A percentile compares a stretch with the other conserved stretches of the same genome.
Evolutionary conservation across 2,113 vertebrate species (phyloP).

Genomic region (Bucco capensis): DNA sequence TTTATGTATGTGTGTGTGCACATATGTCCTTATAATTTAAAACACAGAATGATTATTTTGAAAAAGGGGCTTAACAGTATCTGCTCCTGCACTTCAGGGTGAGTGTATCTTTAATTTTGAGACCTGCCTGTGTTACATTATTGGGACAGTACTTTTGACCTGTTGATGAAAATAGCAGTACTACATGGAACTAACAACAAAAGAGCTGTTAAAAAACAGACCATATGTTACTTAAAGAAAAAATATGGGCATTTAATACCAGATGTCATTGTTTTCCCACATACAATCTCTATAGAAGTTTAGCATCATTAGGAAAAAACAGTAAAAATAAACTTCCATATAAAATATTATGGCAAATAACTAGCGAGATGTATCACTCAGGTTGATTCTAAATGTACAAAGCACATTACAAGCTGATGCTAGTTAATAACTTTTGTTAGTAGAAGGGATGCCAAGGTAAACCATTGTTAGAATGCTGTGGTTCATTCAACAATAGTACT

Average conservation of each 20-base stretch:
- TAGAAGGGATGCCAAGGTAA: not conserved
- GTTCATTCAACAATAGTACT: not conserved
- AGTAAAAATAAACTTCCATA: not conserved
- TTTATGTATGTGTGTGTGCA: not conserved
- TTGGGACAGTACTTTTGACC: not conserved
- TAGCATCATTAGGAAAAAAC: not conserved
- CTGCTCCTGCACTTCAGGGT: not conserved
- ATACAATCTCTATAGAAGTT: not conserved
- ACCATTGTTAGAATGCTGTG: not conserved
- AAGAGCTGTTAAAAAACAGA: not conserved
- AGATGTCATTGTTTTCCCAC: not conserved
- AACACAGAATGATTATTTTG: not conserved
- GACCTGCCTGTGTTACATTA: fast-evolving
- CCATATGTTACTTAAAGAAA: not conserved
- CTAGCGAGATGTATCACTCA: not conserved
- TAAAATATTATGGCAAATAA: not conserved
- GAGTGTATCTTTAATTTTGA: not conserved
- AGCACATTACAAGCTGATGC: not conserved
- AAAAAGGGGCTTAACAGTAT: not conserved
- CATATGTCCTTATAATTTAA: not conserved
- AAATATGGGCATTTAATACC: not conserved
- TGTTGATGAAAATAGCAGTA: not conserved
- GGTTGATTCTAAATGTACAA: not conserved
- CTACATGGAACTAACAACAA: not conserved
- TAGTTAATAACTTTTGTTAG: not conserved